phyloP scores from a whole-genome alignment of 2,888 invertebrate genomes.

The Drosophila formosana region DNA sequence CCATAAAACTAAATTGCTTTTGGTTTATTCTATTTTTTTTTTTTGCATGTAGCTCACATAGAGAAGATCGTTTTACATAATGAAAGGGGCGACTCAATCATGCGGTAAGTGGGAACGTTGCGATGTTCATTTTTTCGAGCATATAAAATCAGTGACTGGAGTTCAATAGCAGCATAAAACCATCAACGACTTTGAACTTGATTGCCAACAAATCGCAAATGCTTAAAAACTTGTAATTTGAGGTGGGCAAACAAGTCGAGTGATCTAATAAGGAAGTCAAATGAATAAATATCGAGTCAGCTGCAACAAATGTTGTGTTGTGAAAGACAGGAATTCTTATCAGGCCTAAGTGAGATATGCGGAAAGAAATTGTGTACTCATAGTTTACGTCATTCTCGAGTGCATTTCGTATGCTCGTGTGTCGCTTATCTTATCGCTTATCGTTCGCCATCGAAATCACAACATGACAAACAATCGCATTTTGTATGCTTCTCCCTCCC shows the following conservation, averaged over 20 bases:
- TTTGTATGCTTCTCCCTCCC: slow-evolving; percentile 35
- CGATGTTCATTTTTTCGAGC: slow-evolving; percentile 6
- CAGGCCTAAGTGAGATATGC: slow-evolving; percentile 30
- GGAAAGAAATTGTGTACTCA: slow-evolving; percentile 43
- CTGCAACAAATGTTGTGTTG: slow-evolving; percentile 56
- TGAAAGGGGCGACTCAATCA: slow-evolving; percentile 52
- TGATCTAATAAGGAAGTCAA: slow-evolving; percentile 12
- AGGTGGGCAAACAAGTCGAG: neutral
- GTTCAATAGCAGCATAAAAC: slow-evolving; percentile 65
- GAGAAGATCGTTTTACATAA: slow-evolving; percentile 59
- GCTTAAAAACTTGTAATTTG: neutral
- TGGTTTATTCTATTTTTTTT: slow-evolving; percentile 15
- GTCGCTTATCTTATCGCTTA: slow-evolving; percentile 68
- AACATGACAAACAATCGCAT: slow-evolving; percentile 64
- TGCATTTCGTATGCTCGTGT: slow-evolving; percentile 17
- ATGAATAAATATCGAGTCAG: slow-evolving; percentile 1
- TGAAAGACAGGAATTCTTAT: slow-evolving; percentile 59
- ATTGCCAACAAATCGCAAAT: slow-evolving; percentile 6
- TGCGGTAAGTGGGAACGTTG: slow-evolving; percentile 47
- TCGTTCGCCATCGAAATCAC: slow-evolving; percentile 65
- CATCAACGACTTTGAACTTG: slow-evolving; percentile 65
- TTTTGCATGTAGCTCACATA: slow-evolving; percentile 53
- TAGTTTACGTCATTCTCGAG: slow-evolving; percentile 54
- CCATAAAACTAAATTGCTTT: slow-evolving; percentile 50
- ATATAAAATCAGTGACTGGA: slow-evolving; percentile 25